phyloP scores from a whole-genome alignment of 2,113 vertebrate species.

The Gavialis gangeticus region DNA sequence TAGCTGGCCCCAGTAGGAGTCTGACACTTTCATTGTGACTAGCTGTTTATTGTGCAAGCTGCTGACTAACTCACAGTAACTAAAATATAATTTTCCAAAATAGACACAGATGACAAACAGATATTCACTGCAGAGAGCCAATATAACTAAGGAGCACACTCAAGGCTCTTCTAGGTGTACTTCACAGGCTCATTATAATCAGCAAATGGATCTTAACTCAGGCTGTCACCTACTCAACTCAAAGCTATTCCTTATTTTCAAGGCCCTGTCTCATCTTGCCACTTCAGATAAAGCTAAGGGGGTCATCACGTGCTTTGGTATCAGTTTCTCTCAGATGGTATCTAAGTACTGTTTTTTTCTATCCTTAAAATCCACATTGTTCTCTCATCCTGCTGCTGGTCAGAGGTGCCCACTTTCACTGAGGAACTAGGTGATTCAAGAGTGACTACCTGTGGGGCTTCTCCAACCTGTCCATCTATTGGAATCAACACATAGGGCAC shows the following conservation, averaged over 20 bases:
- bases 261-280: not conserved
- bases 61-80: slow-evolving; percentile 64
- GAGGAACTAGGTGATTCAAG: not conserved
- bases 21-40: slow-evolving; percentile 40
- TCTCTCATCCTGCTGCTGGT: not conserved
- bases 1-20: slow-evolving; percentile 70
- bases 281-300: slow-evolving; percentile 49
- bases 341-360: not conserved
- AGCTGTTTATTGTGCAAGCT: slow-evolving; percentile 59
- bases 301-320: slow-evolving; percentile 47
- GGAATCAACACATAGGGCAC: not conserved
- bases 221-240: slow-evolving; percentile 65
- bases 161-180: slow-evolving; percentile 67
- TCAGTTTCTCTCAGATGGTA: not conserved
- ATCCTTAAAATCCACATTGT: not conserved
- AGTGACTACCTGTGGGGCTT: not conserved
- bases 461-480: not conserved
- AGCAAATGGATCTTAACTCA: slow-evolving; percentile 69
- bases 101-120: slow-evolving; percentile 74
- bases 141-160: slow-evolving; percentile 58
- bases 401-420: not conserved
- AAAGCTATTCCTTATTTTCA: slow-evolving; percentile 73
- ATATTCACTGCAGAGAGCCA: slow-evolving; percentile 51
- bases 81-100: slow-evolving; percentile 74
- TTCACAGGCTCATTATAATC: slow-evolving; percentile 78